Evolutionary conservation across 92 coral and sea anemone species (phyloP).

Genomic region (Palythoa grandiflora): DNA sequence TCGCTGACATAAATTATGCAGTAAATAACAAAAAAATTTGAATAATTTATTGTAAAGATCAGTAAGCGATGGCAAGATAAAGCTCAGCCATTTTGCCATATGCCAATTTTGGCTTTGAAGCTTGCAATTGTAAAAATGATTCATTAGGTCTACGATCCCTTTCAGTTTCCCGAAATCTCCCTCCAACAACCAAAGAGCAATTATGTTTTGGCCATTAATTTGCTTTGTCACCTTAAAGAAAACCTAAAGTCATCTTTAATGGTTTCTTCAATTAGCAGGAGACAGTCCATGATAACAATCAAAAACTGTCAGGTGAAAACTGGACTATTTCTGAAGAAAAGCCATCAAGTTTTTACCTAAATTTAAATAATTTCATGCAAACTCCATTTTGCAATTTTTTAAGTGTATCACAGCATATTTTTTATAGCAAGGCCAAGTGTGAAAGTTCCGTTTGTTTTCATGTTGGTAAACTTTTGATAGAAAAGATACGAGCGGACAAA

Average conservation of each 20-base stretch:
- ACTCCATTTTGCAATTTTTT: too few relatives aligned
- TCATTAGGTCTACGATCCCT: neutral
- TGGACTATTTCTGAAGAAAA: neutral
- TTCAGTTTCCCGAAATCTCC: neutral
- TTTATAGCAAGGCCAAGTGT: too few relatives aligned
- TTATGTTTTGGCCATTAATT: slow-evolving; percentile 24
- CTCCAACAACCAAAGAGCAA: neutral
- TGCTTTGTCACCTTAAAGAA: slow-evolving; percentile 24
- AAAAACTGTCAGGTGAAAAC: neutral
- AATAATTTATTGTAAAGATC: neutral
- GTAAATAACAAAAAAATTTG: neutral
- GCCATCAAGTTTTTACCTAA: too few relatives aligned
- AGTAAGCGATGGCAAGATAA: neutral
- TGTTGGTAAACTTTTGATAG: too few relatives aligned
- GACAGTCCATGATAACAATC: neutral
- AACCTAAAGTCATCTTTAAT: neutral
- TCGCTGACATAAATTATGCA: neutral
- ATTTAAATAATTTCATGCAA: neutral
- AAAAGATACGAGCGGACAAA: too few relatives aligned
- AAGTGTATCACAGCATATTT: too few relatives aligned
- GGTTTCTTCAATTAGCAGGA: slow-evolving; percentile 4
- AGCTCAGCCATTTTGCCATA: too few relatives aligned
- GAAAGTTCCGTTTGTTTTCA: too few relatives aligned
- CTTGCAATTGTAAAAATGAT: neutral
- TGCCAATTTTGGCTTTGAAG: neutral